Conservation (phyloP, 2,888 invertebrate genomes). For the Choristoneura rosaceana region DNA sequence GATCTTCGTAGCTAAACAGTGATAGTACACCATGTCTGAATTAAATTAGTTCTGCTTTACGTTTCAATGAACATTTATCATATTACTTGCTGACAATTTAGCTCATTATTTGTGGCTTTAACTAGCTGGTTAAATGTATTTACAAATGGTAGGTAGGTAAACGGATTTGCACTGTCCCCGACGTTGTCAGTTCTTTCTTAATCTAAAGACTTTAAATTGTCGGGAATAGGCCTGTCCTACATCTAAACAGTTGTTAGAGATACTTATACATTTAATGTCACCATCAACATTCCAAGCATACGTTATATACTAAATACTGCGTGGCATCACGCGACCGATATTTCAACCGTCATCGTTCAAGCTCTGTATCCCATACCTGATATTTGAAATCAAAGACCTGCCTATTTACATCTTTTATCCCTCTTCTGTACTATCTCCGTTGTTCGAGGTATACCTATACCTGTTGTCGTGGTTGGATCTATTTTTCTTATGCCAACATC, state of each 20-base stretch:
- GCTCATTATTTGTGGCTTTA: too few species aligned
- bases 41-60: not conserved
- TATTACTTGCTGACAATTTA: too few species aligned
- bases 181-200: too few species aligned
- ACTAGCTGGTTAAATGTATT: too few species aligned
- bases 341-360: not conserved
- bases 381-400: not conserved
- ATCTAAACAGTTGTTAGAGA: too few species aligned
- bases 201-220: too few species aligned
- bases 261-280: too few species aligned
- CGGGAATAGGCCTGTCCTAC: too few species aligned
- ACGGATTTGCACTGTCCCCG: too few species aligned
- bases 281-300: too few species aligned
- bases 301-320: not conserved
- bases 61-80: too few species aligned
- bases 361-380: not conserved
- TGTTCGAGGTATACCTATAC: constrained; percentile 12
- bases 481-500: constrained; percentile 18
- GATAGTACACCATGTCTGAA: constrained; percentile 23
- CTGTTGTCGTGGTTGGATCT: constrained; percentile 23
- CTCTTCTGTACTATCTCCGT: constrained; percentile 7
- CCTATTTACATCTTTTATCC: constrained; percentile 16
- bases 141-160: too few species aligned
- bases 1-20: constrained; percentile 18
- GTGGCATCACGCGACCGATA: not conserved